phyloP scores from a whole-genome alignment of 2,113 vertebrate species.

The Zosterops borbonicus region DNA sequence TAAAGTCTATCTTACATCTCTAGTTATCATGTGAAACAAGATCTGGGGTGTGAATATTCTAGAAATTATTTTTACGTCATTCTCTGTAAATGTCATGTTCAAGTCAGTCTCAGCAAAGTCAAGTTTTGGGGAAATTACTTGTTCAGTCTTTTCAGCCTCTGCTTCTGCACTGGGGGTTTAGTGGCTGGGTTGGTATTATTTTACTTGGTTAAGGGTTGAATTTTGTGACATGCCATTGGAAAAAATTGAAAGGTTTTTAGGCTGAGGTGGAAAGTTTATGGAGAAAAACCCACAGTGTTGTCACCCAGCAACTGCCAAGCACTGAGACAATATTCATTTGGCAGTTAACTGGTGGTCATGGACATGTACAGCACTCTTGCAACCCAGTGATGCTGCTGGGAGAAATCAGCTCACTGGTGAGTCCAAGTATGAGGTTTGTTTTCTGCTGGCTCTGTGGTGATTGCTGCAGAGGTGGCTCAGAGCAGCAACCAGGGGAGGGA shows the following conservation, averaged over 20 bases:
- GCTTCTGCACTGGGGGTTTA: background rate
- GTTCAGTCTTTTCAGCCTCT: background rate
- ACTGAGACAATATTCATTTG: background rate
- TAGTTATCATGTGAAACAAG: background rate
- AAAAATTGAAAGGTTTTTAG: background rate
- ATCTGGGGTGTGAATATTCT: background rate
- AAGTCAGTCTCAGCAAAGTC: background rate
- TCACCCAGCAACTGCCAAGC: background rate
- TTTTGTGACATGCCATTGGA: background rate
- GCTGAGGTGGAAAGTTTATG: background rate
- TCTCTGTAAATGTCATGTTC: background rate
- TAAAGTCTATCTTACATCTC: background rate
- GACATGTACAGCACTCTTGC: background rate
- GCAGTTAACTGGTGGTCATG: background rate
- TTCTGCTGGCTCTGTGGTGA: background rate
- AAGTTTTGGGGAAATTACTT: background rate
- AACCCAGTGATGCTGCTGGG: background rate
- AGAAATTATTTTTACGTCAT: background rate
- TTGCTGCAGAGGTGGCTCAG: background rate
- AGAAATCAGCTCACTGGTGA: background rate
- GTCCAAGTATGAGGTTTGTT: rapidly evolving
- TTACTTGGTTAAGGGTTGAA: background rate
- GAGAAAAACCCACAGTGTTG: background rate
- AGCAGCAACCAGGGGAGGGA: background rate
- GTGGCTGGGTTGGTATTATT: background rate